Percentiles rank a stretch among this genome's conserved stretches.
Evolutionary conservation across 2,797 vertebrate genomes (phyloP).

Genomic region (Acanthurus leucopareius): DNA sequence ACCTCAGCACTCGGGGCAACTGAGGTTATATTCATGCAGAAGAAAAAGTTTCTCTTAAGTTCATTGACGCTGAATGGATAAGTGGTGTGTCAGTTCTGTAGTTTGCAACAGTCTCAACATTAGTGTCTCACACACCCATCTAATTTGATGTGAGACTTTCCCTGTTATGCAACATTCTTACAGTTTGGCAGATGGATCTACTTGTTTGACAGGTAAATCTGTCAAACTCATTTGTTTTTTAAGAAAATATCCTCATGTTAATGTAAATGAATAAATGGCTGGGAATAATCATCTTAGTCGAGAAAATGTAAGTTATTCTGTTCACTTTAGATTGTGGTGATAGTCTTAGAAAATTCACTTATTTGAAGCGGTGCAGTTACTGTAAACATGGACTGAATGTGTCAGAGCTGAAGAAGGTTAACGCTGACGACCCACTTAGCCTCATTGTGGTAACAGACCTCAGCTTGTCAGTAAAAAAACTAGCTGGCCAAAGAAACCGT

Average conservation of each 20-base stretch:
- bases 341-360: too few species aligned
- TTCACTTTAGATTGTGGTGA: slow-evolving; percentile 3
- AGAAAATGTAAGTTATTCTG: slow-evolving; percentile 3
- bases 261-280: background rate
- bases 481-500: slow-evolving; percentile 46
- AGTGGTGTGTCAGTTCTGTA: slow-evolving; percentile 7
- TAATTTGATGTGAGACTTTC: background rate
- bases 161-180: slow-evolving; percentile 20
- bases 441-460: slow-evolving; percentile 6
- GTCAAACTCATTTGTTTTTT: background rate
- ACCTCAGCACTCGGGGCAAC: background rate
- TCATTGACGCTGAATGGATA: background rate
- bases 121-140: background rate
- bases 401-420: background rate
- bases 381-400: slow-evolving; percentile 7
- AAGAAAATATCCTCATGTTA: background rate
- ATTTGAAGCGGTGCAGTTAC: background rate
- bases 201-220: slow-evolving; percentile 22
- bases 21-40: background rate
- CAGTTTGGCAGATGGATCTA: background rate
- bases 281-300: background rate
- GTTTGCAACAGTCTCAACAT: background rate
- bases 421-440: slow-evolving; percentile 23
- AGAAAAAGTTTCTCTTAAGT: background rate
- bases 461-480: slow-evolving; percentile 22